These are phyloP conservation scores for Helicoverpa zea DNA, from an alignment of 1,140 invertebrate genomes.

Conservation along the genomic window DNA sequence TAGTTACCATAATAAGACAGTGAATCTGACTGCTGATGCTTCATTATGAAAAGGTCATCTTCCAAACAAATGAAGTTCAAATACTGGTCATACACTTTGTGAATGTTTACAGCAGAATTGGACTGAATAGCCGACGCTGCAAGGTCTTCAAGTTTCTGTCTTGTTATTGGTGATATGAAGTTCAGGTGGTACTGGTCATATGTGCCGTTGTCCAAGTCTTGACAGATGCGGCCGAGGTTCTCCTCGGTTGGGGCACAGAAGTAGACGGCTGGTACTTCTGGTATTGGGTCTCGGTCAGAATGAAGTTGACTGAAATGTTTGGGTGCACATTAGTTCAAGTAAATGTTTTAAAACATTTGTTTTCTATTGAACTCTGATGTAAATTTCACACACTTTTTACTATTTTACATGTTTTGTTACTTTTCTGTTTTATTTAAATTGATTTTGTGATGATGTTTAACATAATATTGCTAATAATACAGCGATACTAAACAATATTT, in stretches of 20 bases:
- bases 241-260: conserved; percentile 99
- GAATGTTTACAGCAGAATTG: conserved; percentile 95
- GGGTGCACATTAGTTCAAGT: conserved; percentile 27
- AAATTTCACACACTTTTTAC: too few species aligned
- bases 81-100: conserved; percentile 99
- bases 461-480: too few species aligned
- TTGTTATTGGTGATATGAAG: conserved; percentile 98
- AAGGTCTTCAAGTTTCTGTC: conserved; percentile 98
- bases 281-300: conserved; percentile 97
- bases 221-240: conserved; percentile 97
- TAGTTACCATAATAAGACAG: conserved; percentile 96
- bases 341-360: too few species aligned
- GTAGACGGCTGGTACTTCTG: conserved; percentile 99
- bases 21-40: conserved; percentile 96
- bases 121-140: conserved; percentile 96
- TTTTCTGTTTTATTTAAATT: too few species aligned
- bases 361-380: too few species aligned
- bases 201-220: conserved; percentile 96
- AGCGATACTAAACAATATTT: too few species aligned
- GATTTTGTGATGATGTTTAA: too few species aligned
- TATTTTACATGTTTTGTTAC: too few species aligned
- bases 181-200: conserved; percentile 99
- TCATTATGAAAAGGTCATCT: conserved; percentile 98
- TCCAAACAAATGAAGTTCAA: conserved; percentile 99
- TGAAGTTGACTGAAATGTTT: conserved; percentile 92